phyloP scores from a whole-genome alignment of 1,140 invertebrate species.

The Diorhabda sublineata region DNA sequence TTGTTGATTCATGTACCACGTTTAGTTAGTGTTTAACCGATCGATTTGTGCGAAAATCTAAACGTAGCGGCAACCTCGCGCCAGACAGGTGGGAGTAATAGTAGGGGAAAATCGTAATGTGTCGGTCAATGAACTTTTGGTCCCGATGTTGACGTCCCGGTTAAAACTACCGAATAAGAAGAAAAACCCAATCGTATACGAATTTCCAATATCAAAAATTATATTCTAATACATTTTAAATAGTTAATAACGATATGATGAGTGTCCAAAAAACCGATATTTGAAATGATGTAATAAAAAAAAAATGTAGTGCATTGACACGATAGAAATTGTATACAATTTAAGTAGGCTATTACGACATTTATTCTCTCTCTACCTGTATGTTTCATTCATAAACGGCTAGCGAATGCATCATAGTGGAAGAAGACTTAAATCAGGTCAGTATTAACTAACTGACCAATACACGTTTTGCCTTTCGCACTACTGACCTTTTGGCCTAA shows the following conservation, averaged over 20 bases:
- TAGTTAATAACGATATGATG: too few relatives aligned
- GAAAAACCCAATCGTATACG: neutral
- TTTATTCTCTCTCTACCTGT: too few relatives aligned
- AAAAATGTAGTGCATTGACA: too few relatives aligned
- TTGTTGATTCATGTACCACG: too few relatives aligned
- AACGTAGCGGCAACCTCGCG: conserved; percentile 9
- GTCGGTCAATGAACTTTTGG: conserved; percentile 39
- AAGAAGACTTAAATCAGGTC: conserved; percentile 25
- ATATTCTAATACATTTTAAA: too few relatives aligned
- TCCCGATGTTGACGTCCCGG: conserved; percentile 41
- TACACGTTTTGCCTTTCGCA: conserved; percentile 14
- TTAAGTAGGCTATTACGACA: too few relatives aligned
- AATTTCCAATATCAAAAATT: too few relatives aligned
- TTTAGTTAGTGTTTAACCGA: too few relatives aligned
- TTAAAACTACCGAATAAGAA: conserved; percentile 24
- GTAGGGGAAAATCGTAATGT: conserved; percentile 38
- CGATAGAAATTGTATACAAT: too few relatives aligned
- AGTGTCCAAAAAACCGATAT: too few relatives aligned
- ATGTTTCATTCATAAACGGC: conserved; percentile 11
- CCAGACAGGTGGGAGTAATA: conserved; percentile 37
- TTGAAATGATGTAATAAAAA: too few relatives aligned
- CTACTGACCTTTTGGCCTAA: conserved; percentile 33
- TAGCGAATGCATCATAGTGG: conserved; percentile 7
- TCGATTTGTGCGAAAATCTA: too few relatives aligned
- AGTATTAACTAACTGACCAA: conserved; percentile 17